phyloP scores from a whole-genome alignment of 1,140 invertebrate species.

The Bicyclus anynana region DNA sequence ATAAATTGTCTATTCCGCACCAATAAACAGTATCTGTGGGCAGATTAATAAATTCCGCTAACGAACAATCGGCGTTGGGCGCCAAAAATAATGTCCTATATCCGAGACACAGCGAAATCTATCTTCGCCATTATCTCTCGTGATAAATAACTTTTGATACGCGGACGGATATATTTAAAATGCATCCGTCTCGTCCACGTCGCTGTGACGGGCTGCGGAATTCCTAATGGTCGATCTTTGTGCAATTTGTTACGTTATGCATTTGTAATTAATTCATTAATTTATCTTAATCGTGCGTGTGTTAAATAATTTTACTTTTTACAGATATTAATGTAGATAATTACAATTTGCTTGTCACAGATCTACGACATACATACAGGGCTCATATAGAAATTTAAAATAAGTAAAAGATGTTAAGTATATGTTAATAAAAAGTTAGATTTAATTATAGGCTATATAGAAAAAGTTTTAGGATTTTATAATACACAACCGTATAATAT shows the following conservation, averaged over 20 bases:
- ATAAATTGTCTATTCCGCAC: constrained; percentile 5
- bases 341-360: no score
- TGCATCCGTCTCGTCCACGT: constrained; percentile 24
- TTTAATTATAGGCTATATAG: no score
- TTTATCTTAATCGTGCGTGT: neutral
- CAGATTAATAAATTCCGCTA: neutral
- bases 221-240: constrained; percentile 16
- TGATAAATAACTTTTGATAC: constrained; percentile 26
- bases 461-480: no score
- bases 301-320: neutral
- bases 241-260: constrained; percentile 6
- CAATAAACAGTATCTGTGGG: neutral
- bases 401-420: no score
- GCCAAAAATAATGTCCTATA: constrained; percentile 16
- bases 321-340: no score
- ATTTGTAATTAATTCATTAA: neutral
- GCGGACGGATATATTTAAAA: constrained; percentile 25
- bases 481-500: no score
- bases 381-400: no score
- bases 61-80: constrained; percentile 4
- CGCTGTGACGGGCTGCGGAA: constrained; percentile 4
- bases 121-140: constrained; percentile 22
- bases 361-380: no score
- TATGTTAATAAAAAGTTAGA: no score
- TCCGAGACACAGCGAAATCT: constrained; percentile 13